Conservation (phyloP, 2,797 vertebrate genomes). For the Lacerta viridis region DNA sequence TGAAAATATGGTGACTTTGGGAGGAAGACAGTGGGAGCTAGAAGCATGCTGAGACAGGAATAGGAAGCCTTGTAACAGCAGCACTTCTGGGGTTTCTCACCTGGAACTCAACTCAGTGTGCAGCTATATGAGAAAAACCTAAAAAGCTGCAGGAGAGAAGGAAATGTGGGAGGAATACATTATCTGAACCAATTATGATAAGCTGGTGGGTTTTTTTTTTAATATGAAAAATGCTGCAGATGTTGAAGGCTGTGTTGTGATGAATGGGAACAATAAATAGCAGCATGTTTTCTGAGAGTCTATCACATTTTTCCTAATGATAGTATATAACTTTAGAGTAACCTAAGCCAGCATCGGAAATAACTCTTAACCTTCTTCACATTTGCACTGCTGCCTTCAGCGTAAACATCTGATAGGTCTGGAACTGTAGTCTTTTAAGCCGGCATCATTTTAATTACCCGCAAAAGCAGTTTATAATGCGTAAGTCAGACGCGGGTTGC, state of each 20-base stretch:
- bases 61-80: not conserved
- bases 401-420: rapidly evolving
- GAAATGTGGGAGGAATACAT: not conserved
- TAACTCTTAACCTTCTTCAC: constrained; percentile 41
- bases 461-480: not conserved
- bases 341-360: constrained; percentile 36
- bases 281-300: not conserved
- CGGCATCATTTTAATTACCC: constrained; percentile 34
- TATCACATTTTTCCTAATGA: constrained; percentile 8
- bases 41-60: not conserved
- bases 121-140: not conserved
- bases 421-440: not conserved
- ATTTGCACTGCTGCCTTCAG: constrained; percentile 46
- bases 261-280: constrained; percentile 20
- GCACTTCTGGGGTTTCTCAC: not conserved
- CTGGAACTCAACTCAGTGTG: not conserved
- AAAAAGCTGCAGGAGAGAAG: not conserved
- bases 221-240: constrained; percentile 22
- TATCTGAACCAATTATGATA: constrained; percentile 10
- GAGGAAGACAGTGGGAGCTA: not conserved
- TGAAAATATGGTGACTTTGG: not conserved
- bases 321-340: not conserved
- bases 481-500: constrained; percentile 45
- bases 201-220: not conserved
- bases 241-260: constrained; percentile 28